Evolutionary conservation across 2,113 vertebrate genomes (phyloP).

Genomic region (Columba livia): DNA sequence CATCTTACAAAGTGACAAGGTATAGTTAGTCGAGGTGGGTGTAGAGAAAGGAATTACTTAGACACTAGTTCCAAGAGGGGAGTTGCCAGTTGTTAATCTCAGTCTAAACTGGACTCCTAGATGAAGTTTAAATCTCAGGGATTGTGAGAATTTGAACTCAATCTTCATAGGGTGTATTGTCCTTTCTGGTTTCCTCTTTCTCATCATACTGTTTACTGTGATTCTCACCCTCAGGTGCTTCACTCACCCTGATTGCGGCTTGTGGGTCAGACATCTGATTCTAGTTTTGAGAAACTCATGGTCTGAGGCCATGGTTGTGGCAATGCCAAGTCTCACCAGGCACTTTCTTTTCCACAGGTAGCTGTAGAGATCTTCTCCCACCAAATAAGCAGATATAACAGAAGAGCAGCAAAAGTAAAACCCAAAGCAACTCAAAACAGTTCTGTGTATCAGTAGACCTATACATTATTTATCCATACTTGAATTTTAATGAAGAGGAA

Average conservation of each 20-base stretch:
- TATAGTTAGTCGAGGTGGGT: background rate
- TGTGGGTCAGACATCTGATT: background rate
- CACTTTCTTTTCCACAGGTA: background rate
- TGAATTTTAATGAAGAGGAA: constrained; percentile 42
- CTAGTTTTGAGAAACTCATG: background rate
- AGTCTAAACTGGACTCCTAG: background rate
- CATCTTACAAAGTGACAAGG: background rate
- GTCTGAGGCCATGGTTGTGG: background rate
- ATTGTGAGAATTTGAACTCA: background rate
- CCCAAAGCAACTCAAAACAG: background rate
- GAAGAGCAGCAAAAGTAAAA: background rate
- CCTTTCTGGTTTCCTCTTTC: background rate
- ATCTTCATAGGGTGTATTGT: background rate
- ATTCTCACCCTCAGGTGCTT: background rate
- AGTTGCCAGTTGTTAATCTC: background rate
- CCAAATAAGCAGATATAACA: background rate
- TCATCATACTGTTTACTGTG: background rate
- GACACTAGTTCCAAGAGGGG: background rate
- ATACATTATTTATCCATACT: constrained; percentile 35
- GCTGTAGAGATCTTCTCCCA: background rate
- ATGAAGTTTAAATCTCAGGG: background rate
- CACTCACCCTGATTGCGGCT: background rate
- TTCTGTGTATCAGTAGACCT: background rate
- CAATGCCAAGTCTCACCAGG: background rate
- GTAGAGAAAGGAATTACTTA: background rate